These are phyloP conservation scores for Thyatira batis DNA, from an alignment of 2,888 invertebrate species.

Conservation along the genomic window DNA sequence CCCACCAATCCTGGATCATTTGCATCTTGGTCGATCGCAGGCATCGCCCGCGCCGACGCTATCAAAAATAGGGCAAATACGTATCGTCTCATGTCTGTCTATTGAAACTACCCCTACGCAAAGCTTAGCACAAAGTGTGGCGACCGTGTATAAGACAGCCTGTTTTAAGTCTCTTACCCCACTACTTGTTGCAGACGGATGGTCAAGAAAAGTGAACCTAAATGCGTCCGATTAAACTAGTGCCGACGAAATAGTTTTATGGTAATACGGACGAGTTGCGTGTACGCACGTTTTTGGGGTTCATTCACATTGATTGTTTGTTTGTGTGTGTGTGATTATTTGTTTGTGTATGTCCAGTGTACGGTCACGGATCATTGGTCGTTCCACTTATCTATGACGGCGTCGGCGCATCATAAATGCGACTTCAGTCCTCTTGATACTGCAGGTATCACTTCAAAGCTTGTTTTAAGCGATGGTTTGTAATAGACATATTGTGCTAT, in stretches of 20 bases:
- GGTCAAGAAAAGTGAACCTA: slow-evolving; percentile 74
- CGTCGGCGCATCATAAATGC: slow-evolving; percentile 18
- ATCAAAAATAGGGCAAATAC: slow-evolving; percentile 77
- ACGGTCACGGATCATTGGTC: slow-evolving; percentile 42
- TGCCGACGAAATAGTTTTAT: slow-evolving; percentile 68
- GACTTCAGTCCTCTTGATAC: slow-evolving; percentile 12
- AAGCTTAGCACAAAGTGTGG: slow-evolving; percentile 75
- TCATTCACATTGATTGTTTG: slow-evolving; percentile 46
- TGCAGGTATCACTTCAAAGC: slow-evolving; percentile 7
- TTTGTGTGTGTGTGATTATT: slow-evolving; percentile 23
- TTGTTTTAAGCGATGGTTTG: background rate
- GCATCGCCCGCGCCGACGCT: slow-evolving; percentile 75
- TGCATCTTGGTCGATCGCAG: slow-evolving; percentile 79
- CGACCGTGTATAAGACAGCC: slow-evolving; percentile 62
- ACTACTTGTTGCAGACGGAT: slow-evolving; percentile 47
- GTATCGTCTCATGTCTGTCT: slow-evolving; percentile 71
- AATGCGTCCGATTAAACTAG: slow-evolving; percentile 71
- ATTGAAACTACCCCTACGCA: slow-evolving; percentile 65
- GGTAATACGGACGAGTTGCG: slow-evolving; percentile 60
- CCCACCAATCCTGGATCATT: slow-evolving; percentile 65
- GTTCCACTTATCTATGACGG: slow-evolving; percentile 34
- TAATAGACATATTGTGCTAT: too few species aligned
- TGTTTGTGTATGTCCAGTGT: slow-evolving; percentile 26
- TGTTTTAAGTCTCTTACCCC: slow-evolving; percentile 79
- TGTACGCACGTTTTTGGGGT: slow-evolving; percentile 58